Evolutionary conservation across 2,888 invertebrate genomes (phyloP), one percentile per base, ranked within the genome.

Genomic region (Palloptera scutellata): DNA sequence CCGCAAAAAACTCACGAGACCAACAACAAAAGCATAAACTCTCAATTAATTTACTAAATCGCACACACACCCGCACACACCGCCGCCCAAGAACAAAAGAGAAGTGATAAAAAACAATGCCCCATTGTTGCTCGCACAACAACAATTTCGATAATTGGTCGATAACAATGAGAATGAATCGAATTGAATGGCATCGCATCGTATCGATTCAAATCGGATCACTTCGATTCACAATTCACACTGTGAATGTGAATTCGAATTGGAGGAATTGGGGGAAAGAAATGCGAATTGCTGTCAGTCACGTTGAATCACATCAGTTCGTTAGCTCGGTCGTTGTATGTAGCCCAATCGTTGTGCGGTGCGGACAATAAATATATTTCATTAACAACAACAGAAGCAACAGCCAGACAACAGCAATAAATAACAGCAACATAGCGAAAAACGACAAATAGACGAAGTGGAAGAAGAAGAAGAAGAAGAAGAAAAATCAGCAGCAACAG

Each of bases 211-310:
- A 53, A 61, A 64, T 55, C 62, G 69, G 59, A 64, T 45, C 61
- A 19, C 30, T 61, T 61, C 55, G 55, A 66, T 30, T 8, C 42
- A 48, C 55, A 54, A n/a, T 55, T 60, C 45, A 51, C 20, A 13
- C 48, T 53, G 41, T 2, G 17, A 51, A 19, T 60, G 59, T 42
- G 30, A 9, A 10, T 48, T 20, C n/a, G 41, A 11, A 55, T 15
- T 11, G n/a, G n/a, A n/a, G n/a, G n/a, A n/a, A n/a, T n/a, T n/a
- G n/a, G n/a, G n/a, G n/a, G n/a, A n/a, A 45, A 1, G 12, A 30
- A 15, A 30, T 2, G 30, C 2, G 61, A 69, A 69, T 66, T 51
- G 67, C 67, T 69, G 70, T 69, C 66, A 70, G 70, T 70, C 70
- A 72, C 70, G 67, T 72, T 58, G 67, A 30, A 40, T 64, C 42